These are phyloP conservation scores for Chondrosia reniformis DNA, from an alignment of 37 sponge, comb jelly and placozoan genomes.

Conservation along the genomic window DNA sequence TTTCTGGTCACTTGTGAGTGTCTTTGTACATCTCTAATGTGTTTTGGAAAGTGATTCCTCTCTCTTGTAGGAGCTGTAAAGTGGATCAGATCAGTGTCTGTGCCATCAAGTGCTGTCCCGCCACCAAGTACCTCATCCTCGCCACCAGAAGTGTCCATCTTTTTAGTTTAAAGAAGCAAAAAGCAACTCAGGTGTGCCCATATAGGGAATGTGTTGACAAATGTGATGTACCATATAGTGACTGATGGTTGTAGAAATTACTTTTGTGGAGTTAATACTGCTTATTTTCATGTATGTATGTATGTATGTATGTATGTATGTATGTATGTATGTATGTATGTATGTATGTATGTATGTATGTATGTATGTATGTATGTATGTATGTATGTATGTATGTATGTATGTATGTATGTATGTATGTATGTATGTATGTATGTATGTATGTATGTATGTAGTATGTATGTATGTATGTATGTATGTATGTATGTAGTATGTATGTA, in stretches of 20 bases:
- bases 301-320: neutral
- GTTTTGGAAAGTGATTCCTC: no score
- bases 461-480: neutral
- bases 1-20: no score
- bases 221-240: neutral
- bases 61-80: no score
- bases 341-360: constrained; percentile 15
- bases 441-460: neutral
- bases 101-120: no score
- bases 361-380: neutral
- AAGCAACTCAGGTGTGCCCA: neutral
- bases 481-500: no score
- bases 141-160: neutral
- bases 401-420: neutral
- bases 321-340: neutral
- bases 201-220: neutral
- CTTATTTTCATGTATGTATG: neutral
- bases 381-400: neutral
- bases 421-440: neutral
- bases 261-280: neutral
- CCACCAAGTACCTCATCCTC: neutral
- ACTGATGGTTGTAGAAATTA: no score
- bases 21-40: no score
- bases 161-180: neutral
- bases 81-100: no score